Evolutionary conservation across 2,797 vertebrate species (phyloP).

Genomic region (Neoniphon sammara): DNA sequence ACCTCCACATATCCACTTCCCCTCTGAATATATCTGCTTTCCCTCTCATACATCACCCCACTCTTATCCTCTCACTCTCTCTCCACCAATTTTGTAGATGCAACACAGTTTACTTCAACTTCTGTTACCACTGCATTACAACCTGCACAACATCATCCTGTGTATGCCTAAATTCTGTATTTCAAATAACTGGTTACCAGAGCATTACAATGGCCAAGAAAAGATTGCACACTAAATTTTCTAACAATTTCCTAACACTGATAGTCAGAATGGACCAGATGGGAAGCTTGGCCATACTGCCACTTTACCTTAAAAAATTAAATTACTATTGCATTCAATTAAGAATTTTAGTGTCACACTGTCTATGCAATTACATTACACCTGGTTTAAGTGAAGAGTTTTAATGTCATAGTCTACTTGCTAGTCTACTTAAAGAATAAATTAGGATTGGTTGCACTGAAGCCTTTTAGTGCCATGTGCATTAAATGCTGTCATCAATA

Average conservation of each 20-base stretch:
- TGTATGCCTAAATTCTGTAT: too few species aligned
- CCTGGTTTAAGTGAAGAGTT: too few species aligned
- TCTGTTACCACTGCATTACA: not conserved
- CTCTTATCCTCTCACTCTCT: constrained; percentile 8
- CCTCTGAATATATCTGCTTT: constrained; percentile 6
- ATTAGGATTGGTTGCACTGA: not conserved
- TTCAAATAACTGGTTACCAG: too few species aligned
- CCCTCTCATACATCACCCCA: not conserved
- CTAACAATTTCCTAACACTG: not conserved
- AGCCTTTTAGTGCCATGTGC: not conserved
- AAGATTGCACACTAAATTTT: too few species aligned
- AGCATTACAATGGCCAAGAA: too few species aligned
- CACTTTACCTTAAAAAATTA: not conserved
- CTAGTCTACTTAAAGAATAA: not conserved
- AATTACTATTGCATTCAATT: not conserved
- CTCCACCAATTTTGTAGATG: not conserved
- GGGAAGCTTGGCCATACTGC: not conserved
- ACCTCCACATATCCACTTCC: constrained; percentile 16
- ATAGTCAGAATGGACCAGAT: not conserved
- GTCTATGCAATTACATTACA: not conserved
- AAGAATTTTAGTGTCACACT: not conserved
- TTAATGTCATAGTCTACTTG: not conserved
- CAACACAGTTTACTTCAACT: not conserved
- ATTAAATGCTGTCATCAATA: not conserved
- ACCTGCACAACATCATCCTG: too few species aligned